Evolutionary conservation across 2,797 vertebrate genomes (phyloP), one percentile per base, ranked within the genome.

Genomic region (Prunella strophiata): DNA sequence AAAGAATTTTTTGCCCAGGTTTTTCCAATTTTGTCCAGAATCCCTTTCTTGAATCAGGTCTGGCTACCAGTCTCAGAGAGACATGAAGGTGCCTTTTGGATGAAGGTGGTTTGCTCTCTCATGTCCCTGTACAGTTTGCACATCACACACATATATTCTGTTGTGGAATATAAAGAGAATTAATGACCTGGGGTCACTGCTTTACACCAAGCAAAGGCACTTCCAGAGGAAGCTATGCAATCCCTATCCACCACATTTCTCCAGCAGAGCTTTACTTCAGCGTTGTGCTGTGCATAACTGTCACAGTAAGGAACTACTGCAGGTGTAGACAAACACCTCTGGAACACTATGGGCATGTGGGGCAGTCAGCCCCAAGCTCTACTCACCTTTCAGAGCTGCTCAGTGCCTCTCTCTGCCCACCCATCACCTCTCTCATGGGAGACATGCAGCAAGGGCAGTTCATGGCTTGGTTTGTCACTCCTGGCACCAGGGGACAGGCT

Each of bases 241-340:
- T 22, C 23, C 23, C 30, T 40, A 9, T 11, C 47, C 51, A 68
- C 25, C 47, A 21, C 30, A 36, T 34, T 25, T 36, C 48, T 67
- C 36, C 65, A 66, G 27, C 15, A 75, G 26, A 48, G 26, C 32
- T 89, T 65, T 23, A 47, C 47, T 16, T 38, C 55, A 66, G 1
- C 21, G 0, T 0, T 21, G 22, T 20, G 20, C n/a, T 71, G 14
- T 21, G 14, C n/a, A 12, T 7, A 65, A 10, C 18, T 16, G 5
- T 8, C 71, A 62, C 42, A 66, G 7, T 2, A 36, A 42, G 18
- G 61, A 75, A 13, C 57, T 18, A 16, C 13, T 27, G 12, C 36
- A 36, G 13, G 30, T 16, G 5, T 5, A 70, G 23, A 19, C 27
- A 74, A 65, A 54, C 11, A 16, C 16, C 32, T 86, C 47, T 42